Conservation (phyloP, 1,140 invertebrate species). For the Caenorhabditis elegans region WBcel235 BX284605.5:6423001-6423500, state of each 20-base stretch:
- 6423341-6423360: not conserved
- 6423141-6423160: conserved; percentile 54
- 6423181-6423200: too few species aligned
- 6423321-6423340: conserved; percentile 46
- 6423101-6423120: conserved; percentile 57
- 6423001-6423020: conserved; percentile 55
- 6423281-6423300: conserved; percentile 45
- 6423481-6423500: not conserved
- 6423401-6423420: conserved; percentile 55
- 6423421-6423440: conserved; percentile 51
- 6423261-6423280: conserved; percentile 55
- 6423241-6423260: conserved; percentile 49
- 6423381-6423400: conserved; percentile 43
- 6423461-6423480: not conserved
- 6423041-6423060: not conserved
- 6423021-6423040: not conserved
- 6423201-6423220: too few species aligned
- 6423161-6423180: conserved; percentile 62
- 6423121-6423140: conserved; percentile 50
- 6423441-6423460: conserved; percentile 52
- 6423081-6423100: conserved; percentile 53
- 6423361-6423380: not conserved
- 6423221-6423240: conserved; percentile 50
- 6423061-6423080: conserved; percentile 53
- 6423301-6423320: conserved; percentile 54